Percentiles rank a stretch among this genome's conserved stretches.
Conservation (phyloP, 2,797 vertebrate species). For the Pangasius djambal region DNA sequence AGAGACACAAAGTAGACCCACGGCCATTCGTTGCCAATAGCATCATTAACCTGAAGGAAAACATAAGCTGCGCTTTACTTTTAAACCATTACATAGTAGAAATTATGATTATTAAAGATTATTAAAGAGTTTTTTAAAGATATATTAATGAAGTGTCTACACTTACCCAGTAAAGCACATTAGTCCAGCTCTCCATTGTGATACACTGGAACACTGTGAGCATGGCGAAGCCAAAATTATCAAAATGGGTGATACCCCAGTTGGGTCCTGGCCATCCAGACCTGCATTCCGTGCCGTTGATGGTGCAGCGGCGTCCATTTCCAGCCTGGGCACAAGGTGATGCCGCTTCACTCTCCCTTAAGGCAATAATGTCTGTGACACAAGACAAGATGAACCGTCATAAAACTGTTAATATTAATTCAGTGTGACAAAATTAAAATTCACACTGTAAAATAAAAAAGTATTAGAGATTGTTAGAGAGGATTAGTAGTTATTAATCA, state of each 20-base stretch:
- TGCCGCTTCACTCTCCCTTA: conserved; percentile 80
- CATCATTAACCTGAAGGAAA: conserved; percentile 89
- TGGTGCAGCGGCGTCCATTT: conserved; percentile 86
- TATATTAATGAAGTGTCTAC: background rate
- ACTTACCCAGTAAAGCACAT: conserved; percentile 95
- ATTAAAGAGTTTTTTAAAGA: background rate
- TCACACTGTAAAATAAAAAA: no score
- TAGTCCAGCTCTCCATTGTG: conserved; percentile 97
- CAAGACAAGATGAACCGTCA: background rate
- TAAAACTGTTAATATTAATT: conserved; percentile 2
- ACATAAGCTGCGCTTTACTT: conserved; percentile 14
- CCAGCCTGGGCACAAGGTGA: conserved; percentile 91
- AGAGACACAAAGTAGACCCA: conserved; percentile 96
- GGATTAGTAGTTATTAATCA: background rate
- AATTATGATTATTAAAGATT: background rate
- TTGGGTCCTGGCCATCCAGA: conserved; percentile 92
- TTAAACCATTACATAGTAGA: background rate
- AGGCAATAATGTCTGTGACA: conserved; percentile 83
- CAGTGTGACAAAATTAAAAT: background rate
- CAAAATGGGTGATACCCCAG: conserved; percentile 95
- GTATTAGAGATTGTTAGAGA: background rate
- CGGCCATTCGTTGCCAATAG: conserved; percentile 96
- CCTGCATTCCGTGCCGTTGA: conserved; percentile 90
- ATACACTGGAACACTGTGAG: conserved; percentile 97
- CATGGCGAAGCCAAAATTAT: conserved; percentile 98